These are phyloP conservation scores for Galerucella calmariensis DNA, from an alignment of 2,888 invertebrate genomes.

Conservation along the genomic window DNA sequence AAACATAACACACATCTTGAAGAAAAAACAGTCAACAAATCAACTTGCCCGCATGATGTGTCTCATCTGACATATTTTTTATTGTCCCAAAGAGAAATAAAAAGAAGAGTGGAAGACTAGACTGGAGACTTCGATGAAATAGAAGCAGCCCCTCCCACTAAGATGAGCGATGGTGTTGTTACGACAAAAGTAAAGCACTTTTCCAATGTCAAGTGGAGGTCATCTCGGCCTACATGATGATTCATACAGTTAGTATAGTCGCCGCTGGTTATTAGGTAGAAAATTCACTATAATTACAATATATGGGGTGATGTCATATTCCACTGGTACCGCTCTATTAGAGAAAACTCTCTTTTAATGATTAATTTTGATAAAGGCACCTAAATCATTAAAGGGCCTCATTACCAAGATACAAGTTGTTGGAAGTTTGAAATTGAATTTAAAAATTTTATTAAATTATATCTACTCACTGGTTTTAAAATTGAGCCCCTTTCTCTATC, in stretches of 20 bases:
- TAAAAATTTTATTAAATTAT: too few species aligned
- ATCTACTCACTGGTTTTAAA: too few species aligned
- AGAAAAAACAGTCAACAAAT: neutral
- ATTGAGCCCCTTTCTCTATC: too few species aligned
- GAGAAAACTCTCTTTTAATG: too few species aligned
- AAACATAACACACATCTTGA: neutral
- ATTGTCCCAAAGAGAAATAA: neutral
- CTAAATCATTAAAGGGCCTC: too few species aligned
- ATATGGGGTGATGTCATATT: too few species aligned
- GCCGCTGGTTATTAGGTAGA: too few species aligned
- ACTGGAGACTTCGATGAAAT: constrained; percentile 1
- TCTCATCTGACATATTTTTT: neutral
- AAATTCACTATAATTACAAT: too few species aligned
- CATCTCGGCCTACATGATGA: neutral
- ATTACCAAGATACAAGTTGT: too few species aligned
- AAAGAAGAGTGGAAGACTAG: neutral
- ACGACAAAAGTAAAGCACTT: neutral
- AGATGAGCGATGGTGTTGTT: neutral
- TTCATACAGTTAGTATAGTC: neutral
- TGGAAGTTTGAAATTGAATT: too few species aligned
- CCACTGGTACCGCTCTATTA: too few species aligned
- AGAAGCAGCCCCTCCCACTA: constrained; percentile 7
- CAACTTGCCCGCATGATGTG: neutral
- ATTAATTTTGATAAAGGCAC: too few species aligned
- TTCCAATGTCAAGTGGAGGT: constrained; percentile 2